These are phyloP conservation scores for Rhinolophus sinicus DNA, from an alignment of 2,113 vertebrate species.

Conservation along the genomic window DNA sequence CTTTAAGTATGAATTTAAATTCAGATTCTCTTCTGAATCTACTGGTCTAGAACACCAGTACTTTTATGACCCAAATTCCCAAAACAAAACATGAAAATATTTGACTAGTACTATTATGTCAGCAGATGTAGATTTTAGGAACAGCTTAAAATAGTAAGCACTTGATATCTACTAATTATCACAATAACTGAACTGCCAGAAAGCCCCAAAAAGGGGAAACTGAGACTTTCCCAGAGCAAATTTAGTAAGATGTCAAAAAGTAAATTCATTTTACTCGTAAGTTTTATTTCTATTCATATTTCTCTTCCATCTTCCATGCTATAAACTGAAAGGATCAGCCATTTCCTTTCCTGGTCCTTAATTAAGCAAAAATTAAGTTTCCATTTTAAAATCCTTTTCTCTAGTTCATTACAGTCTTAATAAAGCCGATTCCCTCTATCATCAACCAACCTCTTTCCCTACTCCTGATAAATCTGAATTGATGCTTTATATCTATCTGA, in stretches of 20 bases:
- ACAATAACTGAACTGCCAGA: not conserved
- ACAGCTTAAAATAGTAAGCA: not conserved
- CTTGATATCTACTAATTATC: not conserved
- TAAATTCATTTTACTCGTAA: not conserved
- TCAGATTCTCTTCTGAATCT: not conserved
- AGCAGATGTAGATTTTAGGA: not conserved
- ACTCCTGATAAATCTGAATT: not conserved
- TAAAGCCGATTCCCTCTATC: not conserved
- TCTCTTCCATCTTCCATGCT: not conserved
- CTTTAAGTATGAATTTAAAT: slow-evolving; percentile 5
- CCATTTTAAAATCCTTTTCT: slow-evolving; percentile 18
- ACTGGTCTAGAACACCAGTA: not conserved
- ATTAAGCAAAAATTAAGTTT: not conserved
- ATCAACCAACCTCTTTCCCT: not conserved
- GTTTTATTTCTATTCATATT: not conserved
- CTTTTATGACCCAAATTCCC: not conserved
- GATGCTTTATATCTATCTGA: not conserved
- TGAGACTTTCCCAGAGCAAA: not conserved
- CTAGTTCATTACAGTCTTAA: not conserved
- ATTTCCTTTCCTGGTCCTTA: not conserved
- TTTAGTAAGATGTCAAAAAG: not conserved
- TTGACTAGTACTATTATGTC: not conserved
- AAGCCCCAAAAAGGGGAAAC: not conserved
- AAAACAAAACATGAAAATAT: not conserved
- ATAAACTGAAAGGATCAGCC: not conserved